Evolutionary conservation across 2,888 invertebrate species (phyloP).

Genomic region (Eulithis testata): DNA sequence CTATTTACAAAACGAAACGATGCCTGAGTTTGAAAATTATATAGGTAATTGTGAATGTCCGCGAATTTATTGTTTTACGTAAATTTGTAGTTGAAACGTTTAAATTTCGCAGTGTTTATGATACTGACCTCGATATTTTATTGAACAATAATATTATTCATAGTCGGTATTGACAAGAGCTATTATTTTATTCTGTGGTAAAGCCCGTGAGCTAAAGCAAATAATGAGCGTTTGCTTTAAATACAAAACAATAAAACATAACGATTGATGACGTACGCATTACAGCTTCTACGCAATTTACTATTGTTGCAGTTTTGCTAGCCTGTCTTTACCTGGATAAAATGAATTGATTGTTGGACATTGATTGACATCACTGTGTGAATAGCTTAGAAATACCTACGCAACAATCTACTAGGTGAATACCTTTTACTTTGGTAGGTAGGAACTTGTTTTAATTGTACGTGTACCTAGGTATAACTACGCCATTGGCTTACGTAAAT

Average conservation of each 20-base stretch:
- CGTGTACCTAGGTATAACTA: background rate
- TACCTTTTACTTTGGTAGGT: background rate
- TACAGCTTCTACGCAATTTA: conserved; percentile 14
- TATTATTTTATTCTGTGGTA: conserved; percentile 12
- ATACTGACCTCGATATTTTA: conserved; percentile 24
- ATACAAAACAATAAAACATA: conserved; percentile 21
- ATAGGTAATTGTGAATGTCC: background rate
- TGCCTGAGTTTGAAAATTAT: too few species aligned
- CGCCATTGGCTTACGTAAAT: background rate
- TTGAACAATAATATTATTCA: conserved; percentile 18
- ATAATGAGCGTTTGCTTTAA: conserved; percentile 11
- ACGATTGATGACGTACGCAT: conserved; percentile 23
- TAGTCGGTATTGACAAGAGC: conserved; percentile 3
- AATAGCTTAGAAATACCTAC: background rate
- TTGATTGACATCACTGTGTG: conserved; percentile 21
- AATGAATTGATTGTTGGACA: conserved; percentile 7
- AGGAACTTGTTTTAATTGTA: background rate
- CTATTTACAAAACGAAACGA: too few species aligned
- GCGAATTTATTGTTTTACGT: conserved; percentile 7
- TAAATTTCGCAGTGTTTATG: conserved; percentile 13
- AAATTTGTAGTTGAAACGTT: conserved; percentile 14
- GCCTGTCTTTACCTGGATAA: conserved; percentile 1
- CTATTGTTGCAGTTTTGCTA: conserved; percentile 8
- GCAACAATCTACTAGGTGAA: background rate
- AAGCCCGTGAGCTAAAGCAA: conserved; percentile 9